Percentiles rank a stretch among this genome's conserved stretches.
These are phyloP conservation scores for Cyprinella venusta DNA, from an alignment of 2,797 vertebrate species.

Conservation along the genomic window DNA sequence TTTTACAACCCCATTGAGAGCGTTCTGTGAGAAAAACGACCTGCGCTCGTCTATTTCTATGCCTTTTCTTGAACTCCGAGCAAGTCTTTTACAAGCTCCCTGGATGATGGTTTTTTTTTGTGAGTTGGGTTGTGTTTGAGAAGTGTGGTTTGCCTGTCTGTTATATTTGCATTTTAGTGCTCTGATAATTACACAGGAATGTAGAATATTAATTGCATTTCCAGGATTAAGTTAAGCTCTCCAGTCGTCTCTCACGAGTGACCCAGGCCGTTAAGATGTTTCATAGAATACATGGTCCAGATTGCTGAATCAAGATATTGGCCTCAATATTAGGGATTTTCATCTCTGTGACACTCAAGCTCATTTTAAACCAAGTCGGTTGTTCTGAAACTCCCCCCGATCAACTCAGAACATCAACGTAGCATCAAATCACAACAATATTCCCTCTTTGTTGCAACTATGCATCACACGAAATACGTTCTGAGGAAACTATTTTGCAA, in stretches of 20 bases:
- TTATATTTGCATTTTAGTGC: slow-evolving; percentile 60
- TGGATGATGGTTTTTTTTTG: neutral
- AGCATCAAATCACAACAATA: neutral
- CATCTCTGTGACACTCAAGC: slow-evolving; percentile 2
- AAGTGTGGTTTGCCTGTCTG: slow-evolving; percentile 32
- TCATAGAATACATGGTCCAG: no score
- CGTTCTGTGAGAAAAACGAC: slow-evolving; percentile 69
- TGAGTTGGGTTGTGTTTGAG: slow-evolving; percentile 27
- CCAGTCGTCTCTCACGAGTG: slow-evolving; percentile 52
- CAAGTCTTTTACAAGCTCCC: slow-evolving; percentile 9
- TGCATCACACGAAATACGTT: no score
- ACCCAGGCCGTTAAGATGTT: slow-evolving; percentile 53
- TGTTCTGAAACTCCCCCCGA: neutral
- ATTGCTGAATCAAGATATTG: no score
- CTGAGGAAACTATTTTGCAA: no score
- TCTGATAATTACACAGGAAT: slow-evolving; percentile 58
- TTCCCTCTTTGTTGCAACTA: no score
- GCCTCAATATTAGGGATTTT: slow-evolving; percentile 10
- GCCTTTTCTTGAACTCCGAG: slow-evolving; percentile 60
- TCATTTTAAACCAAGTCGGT: neutral
- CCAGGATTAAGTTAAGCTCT: slow-evolving; percentile 63
- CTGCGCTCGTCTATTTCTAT: slow-evolving; percentile 68
- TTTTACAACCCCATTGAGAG: slow-evolving; percentile 59
- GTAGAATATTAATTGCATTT: slow-evolving; percentile 65
- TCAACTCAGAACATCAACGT: neutral